Evolutionary conservation across 2,113 vertebrate species (phyloP).

Genomic region (Brevimyrus niger): DNA sequence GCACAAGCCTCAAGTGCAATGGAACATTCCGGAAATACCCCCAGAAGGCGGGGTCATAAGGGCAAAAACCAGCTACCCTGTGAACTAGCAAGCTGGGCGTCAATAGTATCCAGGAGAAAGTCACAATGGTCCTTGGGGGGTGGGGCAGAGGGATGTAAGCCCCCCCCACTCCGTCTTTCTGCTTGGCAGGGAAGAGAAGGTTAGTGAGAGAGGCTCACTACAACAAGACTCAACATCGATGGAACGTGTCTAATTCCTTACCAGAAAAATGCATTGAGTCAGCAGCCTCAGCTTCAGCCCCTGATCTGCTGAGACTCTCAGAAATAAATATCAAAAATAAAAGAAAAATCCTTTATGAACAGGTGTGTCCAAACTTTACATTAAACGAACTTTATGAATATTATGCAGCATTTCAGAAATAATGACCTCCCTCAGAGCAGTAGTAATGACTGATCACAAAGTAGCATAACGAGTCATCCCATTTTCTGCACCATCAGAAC

Average conservation of each 20-base stretch:
- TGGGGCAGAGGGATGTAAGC: background rate
- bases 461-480: background rate
- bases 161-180: background rate
- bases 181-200: background rate
- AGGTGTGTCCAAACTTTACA: background rate
- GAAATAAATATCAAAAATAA: background rate
- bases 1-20: background rate
- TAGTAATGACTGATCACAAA: background rate
- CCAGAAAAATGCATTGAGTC: conserved; percentile 43
- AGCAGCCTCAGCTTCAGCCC: conserved; percentile 26
- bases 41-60: background rate
- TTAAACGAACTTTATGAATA: background rate
- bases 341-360: background rate
- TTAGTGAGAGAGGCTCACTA: background rate
- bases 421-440: background rate
- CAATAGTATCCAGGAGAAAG: conserved; percentile 51
- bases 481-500: background rate
- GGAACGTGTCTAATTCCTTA: conserved; percentile 17
- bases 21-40: background rate
- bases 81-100: conserved; percentile 44
- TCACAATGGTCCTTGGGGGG: conserved; percentile 42
- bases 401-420: background rate
- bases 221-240: background rate
- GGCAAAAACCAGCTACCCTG: conserved; percentile 42
- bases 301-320: conserved; percentile 38